A percentile compares a stretch with the other conserved stretches of the same genome.
phyloP scores from a whole-genome alignment of 2,113 vertebrate species.

The Solenodon paradoxus region DNA sequence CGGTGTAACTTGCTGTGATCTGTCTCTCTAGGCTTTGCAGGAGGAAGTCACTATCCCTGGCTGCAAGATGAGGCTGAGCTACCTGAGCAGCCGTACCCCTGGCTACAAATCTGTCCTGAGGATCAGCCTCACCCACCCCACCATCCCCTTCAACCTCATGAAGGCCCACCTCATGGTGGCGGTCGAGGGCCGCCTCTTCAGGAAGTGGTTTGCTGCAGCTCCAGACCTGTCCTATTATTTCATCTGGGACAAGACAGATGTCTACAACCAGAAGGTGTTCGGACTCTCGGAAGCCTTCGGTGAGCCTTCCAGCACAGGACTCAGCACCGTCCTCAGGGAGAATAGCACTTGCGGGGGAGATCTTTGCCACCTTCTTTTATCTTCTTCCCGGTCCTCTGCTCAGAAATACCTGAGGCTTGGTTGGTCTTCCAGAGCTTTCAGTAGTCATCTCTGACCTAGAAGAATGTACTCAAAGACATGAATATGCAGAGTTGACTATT shows the following conservation, averaged over 20 bases:
- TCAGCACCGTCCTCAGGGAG: background rate
- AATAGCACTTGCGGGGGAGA: background rate
- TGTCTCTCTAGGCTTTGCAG: slow-evolving; percentile 88
- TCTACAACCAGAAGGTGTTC: slow-evolving; percentile 98
- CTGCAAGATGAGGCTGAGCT: slow-evolving; percentile 91
- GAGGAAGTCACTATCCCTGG: slow-evolving; percentile 93
- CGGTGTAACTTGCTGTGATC: background rate
- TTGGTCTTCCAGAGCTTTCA: background rate
- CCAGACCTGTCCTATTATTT: slow-evolving; percentile 95
- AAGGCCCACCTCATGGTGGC: slow-evolving; percentile 99
- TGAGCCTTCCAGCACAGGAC: slow-evolving; percentile 74
- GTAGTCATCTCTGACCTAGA: background rate
- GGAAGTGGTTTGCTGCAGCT: slow-evolving; percentile 96
- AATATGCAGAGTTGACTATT: background rate
- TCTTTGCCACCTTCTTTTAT: background rate
- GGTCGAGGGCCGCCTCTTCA: slow-evolving; percentile 95
- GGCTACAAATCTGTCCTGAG: slow-evolving; percentile 96
- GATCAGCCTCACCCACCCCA: slow-evolving; percentile 92
- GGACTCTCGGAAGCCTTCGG: slow-evolving; percentile 96
- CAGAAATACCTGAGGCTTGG: background rate
- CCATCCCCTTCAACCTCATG: slow-evolving; percentile 98
- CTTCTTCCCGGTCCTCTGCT: background rate
- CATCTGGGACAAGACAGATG: slow-evolving; percentile 98
- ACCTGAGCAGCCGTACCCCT: slow-evolving; percentile 94
- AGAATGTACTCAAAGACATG: background rate